phyloP scores from a whole-genome alignment of 64 coral and sea anemone species.

The Actinia tenebrosa region DNA sequence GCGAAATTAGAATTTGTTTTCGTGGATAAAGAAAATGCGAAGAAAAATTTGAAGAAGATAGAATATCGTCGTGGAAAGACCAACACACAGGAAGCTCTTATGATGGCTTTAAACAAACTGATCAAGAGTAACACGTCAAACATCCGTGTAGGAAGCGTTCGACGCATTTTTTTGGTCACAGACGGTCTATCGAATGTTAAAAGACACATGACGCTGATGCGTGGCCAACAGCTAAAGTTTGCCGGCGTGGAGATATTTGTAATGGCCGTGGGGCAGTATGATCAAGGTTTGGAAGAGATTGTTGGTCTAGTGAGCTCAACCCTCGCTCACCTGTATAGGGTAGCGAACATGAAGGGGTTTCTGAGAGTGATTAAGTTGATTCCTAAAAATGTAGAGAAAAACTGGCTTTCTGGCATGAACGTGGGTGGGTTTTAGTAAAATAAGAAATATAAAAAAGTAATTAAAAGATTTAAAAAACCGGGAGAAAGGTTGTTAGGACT shows the following conservation, averaged over 20 bases:
- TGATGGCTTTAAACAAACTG: slow-evolving; percentile 1
- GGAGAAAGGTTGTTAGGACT: too few species aligned
- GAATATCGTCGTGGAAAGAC: slow-evolving; percentile 15
- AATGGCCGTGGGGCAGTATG: slow-evolving; percentile 28
- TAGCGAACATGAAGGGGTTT: slow-evolving; percentile 12
- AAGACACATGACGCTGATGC: not conserved
- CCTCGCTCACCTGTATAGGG: slow-evolving; percentile 23
- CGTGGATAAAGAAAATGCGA: not conserved
- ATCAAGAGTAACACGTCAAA: slow-evolving; percentile 13
- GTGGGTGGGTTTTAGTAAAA: too few species aligned
- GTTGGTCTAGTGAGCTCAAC: slow-evolving; percentile 2
- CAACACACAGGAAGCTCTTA: slow-evolving; percentile 33
- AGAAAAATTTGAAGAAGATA: not conserved
- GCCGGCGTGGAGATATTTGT: slow-evolving; percentile 26
- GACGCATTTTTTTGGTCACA: slow-evolving; percentile 17
- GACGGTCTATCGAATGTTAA: slow-evolving; percentile 41
- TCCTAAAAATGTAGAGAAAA: not conserved
- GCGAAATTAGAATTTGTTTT: slow-evolving; percentile 23
- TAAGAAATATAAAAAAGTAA: too few species aligned
- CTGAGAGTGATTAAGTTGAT: slow-evolving; percentile 20
- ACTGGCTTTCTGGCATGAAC: not conserved
- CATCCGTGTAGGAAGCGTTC: not conserved
- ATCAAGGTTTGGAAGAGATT: slow-evolving; percentile 23
- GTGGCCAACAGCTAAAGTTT: not conserved
- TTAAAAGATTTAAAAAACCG: too few species aligned